Conservation (phyloP, 1,140 invertebrate species). For the Macrocentrus cingulum region DNA sequence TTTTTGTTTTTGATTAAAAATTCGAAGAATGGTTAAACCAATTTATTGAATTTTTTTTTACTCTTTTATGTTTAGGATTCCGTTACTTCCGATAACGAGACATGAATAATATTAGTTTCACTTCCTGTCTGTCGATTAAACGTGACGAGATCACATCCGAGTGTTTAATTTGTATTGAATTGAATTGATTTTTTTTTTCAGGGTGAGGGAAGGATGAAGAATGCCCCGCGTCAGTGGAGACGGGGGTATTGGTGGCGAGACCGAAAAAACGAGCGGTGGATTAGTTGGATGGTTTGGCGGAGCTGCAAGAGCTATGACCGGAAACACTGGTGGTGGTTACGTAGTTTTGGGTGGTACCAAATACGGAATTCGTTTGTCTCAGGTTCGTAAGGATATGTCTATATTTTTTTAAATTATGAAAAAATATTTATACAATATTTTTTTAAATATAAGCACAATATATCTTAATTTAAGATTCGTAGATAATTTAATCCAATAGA, state of each 20-base stretch:
- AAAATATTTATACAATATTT: too few species aligned
- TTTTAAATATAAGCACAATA: too few species aligned
- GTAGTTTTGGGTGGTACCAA: slow-evolving; percentile 51
- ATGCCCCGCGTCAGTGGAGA: slow-evolving; percentile 52
- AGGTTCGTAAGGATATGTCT: too few species aligned
- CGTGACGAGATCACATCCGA: neutral
- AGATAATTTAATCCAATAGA: too few species aligned
- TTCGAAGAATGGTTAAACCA: neutral
- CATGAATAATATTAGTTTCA: neutral
- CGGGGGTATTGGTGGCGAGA: slow-evolving; percentile 41
- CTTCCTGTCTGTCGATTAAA: neutral
- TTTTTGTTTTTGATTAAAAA: too few species aligned
- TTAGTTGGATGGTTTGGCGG: slow-evolving; percentile 49
- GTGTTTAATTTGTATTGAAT: neutral
- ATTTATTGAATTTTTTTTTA: neutral
- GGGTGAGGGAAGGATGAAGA: slow-evolving; percentile 56
- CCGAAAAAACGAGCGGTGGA: slow-evolving; percentile 36
- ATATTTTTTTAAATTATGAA: too few species aligned
- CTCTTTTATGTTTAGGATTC: neutral
- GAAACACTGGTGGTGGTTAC: slow-evolving; percentile 42
- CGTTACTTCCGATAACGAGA: neutral
- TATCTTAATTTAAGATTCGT: too few species aligned
- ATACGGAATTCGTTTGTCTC: slow-evolving; percentile 51
- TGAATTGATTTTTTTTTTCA: slow-evolving; percentile 29
- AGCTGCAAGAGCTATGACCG: slow-evolving; percentile 46